Base-by-base conservation (phyloP, 2,888 invertebrate species). In the Drosophila anomelani region DNA sequence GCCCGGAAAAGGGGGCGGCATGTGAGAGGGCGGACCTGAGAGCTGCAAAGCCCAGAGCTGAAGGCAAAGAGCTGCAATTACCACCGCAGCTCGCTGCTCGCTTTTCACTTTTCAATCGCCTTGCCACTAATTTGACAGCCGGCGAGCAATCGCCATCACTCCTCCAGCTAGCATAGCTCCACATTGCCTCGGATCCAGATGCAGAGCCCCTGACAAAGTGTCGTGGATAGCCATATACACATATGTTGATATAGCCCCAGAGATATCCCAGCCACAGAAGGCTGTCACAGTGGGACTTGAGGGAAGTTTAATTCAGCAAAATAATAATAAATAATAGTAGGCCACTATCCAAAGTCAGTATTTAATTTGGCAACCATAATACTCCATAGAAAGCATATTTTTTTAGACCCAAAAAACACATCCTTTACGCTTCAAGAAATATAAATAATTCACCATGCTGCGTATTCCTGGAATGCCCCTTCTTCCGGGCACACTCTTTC, bases 401-500 rank as follows among this genome's bases (percentile, higher is more conserved):
- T 47, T 47, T 26, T 44, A 26, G 17, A 26, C 10, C 29, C 29
- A 10, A 1, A 17, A 49, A 20, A 51, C 34, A 51, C 34, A 29
- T 34, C 15, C 7, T 8, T 53, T 3, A 15, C 9, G n/a, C 2
- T 15, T 8, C 2, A 17, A 26, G 17, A 36, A 17, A 41, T 9
- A 41, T 26, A 17, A 41, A 32, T n/a, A 6, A 20, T 1, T 32
- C 39, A 60, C 13, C 47, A 94, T 94, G 94, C 85, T 94, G 71
- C 93, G 95, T 69, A 94, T 94, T 91, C 95, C 95, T 43, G 93
- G 94, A 86, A 93, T 96, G 88, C 96, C 97, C 4, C 93, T 95
- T 75, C 92, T 96, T 69, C 96, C 97, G 12, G 96, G 96, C 66
- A 96, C 95, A 88, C 94, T 94, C 32, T 94, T 95, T 90, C 93